Percentiles rank a stretch among this genome's conserved stretches.
Evolutionary conservation across 2,797 vertebrate species (phyloP).

Genomic region (Enteromius radiatus): DNA sequence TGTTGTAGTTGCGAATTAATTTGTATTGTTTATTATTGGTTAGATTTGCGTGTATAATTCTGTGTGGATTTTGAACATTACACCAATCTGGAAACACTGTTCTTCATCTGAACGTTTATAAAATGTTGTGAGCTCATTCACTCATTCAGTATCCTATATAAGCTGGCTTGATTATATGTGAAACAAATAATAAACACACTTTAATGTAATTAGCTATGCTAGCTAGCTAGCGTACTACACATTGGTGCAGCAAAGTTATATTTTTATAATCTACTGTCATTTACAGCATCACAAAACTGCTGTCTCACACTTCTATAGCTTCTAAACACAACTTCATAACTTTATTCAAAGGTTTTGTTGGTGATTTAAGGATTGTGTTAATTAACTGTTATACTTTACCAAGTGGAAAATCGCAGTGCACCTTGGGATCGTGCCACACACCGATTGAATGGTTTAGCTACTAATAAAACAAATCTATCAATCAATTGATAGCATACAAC

Average conservation of each 20-base stretch:
- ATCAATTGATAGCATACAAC: not conserved
- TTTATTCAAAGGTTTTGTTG: not conserved
- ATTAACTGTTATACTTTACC: not conserved
- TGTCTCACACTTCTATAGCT: not conserved
- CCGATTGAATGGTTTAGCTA: not conserved
- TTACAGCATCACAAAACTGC: not conserved
- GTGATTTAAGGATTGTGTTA: not conserved
- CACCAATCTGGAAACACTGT: not conserved
- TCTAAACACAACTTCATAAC: not conserved
- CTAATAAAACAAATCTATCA: not conserved
- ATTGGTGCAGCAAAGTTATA: not conserved
- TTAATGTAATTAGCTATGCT: not conserved
- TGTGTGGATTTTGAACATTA: not conserved
- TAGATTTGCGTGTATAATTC: not conserved
- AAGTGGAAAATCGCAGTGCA: not conserved
- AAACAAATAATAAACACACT: not conserved
- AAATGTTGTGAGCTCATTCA: not conserved
- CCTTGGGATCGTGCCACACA: not conserved
- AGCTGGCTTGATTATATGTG: not conserved
- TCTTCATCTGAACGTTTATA: not conserved
- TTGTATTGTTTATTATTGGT: not conserved
- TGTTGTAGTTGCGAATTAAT: not conserved
- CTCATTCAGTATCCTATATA: not conserved
- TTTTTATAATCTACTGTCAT: not conserved
- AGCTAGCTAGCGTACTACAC: not conserved